phyloP scores from a whole-genome alignment of 2,888 invertebrate genomes.

The Rotaria magnacalcarata region DNA sequence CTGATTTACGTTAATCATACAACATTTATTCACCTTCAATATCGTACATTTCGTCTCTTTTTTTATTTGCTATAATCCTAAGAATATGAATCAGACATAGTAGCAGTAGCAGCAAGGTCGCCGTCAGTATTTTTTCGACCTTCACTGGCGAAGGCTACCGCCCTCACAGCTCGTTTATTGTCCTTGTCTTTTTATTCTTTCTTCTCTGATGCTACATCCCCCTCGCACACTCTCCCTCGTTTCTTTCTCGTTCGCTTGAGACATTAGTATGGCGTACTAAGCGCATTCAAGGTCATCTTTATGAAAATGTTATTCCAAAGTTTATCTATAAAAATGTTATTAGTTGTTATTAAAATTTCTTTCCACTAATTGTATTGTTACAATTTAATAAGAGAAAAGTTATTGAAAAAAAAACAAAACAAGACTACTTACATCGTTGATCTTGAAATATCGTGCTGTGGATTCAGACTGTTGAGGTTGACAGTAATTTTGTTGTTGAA shows the following conservation, averaged over 20 bases:
- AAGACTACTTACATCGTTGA: too few relatives aligned
- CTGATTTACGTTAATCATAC: neutral
- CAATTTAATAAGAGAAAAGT: too few relatives aligned
- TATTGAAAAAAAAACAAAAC: too few relatives aligned
- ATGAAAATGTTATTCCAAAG: neutral
- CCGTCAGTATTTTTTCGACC: constrained; percentile 16
- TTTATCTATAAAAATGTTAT: neutral
- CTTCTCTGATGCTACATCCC: neutral
- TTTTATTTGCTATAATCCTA: neutral
- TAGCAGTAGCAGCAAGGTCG: neutral
- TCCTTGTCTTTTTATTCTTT: constrained; percentile 23
- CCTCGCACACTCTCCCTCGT: too few relatives aligned
- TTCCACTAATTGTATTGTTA: too few relatives aligned
- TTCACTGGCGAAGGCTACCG: neutral
- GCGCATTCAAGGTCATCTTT: neutral
- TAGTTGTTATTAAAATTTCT: too few relatives aligned
- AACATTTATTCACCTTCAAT: neutral
- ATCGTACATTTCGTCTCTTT: neutral
- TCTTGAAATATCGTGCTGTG: too few relatives aligned
- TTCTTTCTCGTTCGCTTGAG: neutral
- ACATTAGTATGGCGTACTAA: neutral
- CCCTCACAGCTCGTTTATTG: neutral
- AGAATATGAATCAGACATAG: neutral
- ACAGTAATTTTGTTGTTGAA: too few relatives aligned
- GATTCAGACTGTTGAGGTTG: neutral